Conservation (phyloP, 64 coral and sea anemone genomes). For the Montipora foliosa region DNA sequence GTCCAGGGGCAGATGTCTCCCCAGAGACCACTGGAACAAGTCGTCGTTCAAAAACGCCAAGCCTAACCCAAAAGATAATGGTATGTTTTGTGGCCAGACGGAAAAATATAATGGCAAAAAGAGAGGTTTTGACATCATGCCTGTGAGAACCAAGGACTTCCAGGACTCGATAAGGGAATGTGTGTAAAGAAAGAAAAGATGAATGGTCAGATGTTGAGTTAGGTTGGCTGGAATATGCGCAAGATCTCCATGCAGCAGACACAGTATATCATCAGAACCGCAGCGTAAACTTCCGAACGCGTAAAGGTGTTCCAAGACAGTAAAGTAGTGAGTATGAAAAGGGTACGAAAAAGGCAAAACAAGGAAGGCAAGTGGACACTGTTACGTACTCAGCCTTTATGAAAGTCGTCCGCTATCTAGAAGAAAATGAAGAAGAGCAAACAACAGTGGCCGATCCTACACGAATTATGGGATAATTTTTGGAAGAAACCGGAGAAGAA, state of each 20-base stretch:
- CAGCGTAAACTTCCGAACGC: too few species aligned
- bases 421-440: slow-evolving; percentile 69
- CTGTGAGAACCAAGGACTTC: slow-evolving; percentile 51
- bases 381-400: slow-evolving; percentile 33
- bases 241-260: slow-evolving; percentile 53
- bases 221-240: slow-evolving; percentile 1
- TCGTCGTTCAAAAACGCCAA: background rate
- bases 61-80: slow-evolving; percentile 11
- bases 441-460: slow-evolving; percentile 28
- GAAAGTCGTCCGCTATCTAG: slow-evolving; percentile 45
- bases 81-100: slow-evolving; percentile 34
- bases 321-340: background rate
- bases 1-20: too few species aligned
- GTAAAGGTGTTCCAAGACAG: too few species aligned
- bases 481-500: background rate
- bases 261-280: too few species aligned
- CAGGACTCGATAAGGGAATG: slow-evolving; percentile 3
- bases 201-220: slow-evolving; percentile 26
- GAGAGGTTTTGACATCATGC: slow-evolving; percentile 34
- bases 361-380: background rate
- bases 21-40: background rate
- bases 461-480: slow-evolving; percentile 8
- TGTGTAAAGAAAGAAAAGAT: slow-evolving; percentile 42
- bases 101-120: slow-evolving; percentile 24
- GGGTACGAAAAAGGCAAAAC: background rate